Conservation (phyloP, 1,140 invertebrate species). For the Zaprionus ornatus region DNA sequence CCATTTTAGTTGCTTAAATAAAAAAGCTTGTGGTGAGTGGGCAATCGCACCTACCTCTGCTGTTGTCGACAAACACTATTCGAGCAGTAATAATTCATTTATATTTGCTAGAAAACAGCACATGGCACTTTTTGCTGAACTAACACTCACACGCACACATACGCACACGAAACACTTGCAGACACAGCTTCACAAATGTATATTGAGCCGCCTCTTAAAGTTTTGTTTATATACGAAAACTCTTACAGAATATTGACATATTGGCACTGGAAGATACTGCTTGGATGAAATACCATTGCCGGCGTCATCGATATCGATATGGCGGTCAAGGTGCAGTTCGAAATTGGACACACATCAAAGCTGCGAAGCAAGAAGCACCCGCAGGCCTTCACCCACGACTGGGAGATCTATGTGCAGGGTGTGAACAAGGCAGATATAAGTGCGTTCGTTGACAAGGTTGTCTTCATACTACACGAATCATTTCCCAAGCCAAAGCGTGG, state of each 20-base stretch:
- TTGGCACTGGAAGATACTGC: conserved; percentile 7
- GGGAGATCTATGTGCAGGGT: conserved; percentile 97
- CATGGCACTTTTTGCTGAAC: conserved; percentile 15
- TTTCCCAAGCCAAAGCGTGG: conserved; percentile 95
- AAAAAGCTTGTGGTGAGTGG: conserved; percentile 19
- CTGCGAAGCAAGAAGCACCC: conserved; percentile 88
- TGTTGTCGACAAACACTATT: neutral
- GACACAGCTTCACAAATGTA: conserved; percentile 12
- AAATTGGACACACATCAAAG: conserved; percentile 95
- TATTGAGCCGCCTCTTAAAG: conserved; percentile 13
- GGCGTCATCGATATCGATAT: conserved; percentile 81
- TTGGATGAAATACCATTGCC: conserved; percentile 51
- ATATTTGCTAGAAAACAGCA: neutral
- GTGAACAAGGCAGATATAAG: conserved; percentile 93
- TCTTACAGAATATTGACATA: conserved; percentile 31
- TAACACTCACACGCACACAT: conserved; percentile 22
- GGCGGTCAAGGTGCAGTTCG: conserved; percentile 93
- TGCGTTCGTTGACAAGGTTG: conserved; percentile 97
- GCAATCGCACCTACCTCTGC: neutral
- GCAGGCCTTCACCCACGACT: conserved; percentile 98
- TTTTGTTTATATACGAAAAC: conserved; percentile 40
- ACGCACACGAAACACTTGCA: conserved; percentile 17
- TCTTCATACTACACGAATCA: conserved; percentile 95
- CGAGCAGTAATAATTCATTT: neutral
- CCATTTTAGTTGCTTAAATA: conserved; percentile 37